Evolutionary conservation across 2,888 invertebrate genomes (phyloP).

Genomic region (Andrena fulva): DNA sequence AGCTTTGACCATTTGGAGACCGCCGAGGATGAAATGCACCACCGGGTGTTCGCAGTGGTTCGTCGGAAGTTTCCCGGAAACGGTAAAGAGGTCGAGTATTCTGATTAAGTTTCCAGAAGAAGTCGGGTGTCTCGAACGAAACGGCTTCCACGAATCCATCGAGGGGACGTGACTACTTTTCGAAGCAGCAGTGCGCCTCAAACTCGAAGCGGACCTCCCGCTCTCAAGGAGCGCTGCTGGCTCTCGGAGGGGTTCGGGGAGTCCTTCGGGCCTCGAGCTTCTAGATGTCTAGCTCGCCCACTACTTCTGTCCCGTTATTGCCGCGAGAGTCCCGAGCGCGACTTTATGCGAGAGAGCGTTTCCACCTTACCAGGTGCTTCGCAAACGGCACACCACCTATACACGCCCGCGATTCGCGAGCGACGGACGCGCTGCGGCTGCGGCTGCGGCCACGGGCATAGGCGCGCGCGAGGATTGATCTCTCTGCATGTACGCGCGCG

Average conservation of each 20-base stretch:
- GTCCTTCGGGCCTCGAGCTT: too few species aligned
- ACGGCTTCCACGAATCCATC: constrained; percentile 25
- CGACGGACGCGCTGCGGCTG: neutral
- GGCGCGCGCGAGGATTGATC: constrained; percentile 13
- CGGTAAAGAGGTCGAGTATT: neutral
- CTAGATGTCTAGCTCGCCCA: neutral
- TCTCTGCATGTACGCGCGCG: constrained; percentile 11
- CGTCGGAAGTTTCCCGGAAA: neutral
- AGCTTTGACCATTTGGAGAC: neutral
- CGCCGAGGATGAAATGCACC: neutral
- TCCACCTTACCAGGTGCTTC: constrained; percentile 52
- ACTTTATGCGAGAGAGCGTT: constrained; percentile 53
- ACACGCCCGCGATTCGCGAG: constrained; percentile 28
- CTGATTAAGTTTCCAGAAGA: constrained; percentile 17
- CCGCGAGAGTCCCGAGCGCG: constrained; percentile 52
- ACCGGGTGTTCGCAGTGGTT: neutral
- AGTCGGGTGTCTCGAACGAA: neutral
- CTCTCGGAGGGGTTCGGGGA: too few species aligned
- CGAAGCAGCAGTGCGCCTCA: neutral
- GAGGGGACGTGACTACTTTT: constrained; percentile 34
- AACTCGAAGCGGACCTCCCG: neutral
- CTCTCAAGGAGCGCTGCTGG: too few species aligned
- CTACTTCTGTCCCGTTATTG: constrained; percentile 48
- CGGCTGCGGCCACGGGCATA: neutral
- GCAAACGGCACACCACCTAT: constrained; percentile 27